phyloP scores from a whole-genome alignment of 2,888 invertebrate species.

The Hirtodrosophila duncani region DNA sequence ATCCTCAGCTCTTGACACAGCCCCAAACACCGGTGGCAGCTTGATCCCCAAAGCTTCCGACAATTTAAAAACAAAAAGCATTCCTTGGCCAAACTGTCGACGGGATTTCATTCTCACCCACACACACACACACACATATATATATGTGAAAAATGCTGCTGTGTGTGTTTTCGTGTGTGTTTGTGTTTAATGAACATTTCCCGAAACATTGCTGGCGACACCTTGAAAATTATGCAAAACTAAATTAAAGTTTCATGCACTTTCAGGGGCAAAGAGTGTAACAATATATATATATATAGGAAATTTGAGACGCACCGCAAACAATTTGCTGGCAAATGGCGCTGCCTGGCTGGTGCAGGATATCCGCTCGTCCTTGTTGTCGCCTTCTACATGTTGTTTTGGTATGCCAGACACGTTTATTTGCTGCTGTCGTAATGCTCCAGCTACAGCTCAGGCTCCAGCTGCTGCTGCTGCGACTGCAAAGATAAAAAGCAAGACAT shows the following conservation, averaged over 20 bases:
- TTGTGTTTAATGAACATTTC: constrained; percentile 19
- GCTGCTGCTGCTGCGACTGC: constrained; percentile 21
- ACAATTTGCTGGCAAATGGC: constrained; percentile 15
- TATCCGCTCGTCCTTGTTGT: constrained; percentile 2
- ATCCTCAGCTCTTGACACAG: not conserved
- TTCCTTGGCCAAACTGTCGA: not conserved
- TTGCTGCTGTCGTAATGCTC: constrained; percentile 26
- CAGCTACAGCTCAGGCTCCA: not conserved
- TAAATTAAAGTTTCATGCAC: constrained; percentile 44
- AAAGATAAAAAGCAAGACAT: constrained; percentile 48
- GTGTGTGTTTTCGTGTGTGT: constrained; percentile 10
- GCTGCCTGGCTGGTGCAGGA: constrained; percentile 5
- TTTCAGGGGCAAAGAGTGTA: not conserved
- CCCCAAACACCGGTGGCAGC: not conserved
- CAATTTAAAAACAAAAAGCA: not conserved
- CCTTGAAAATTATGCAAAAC: constrained; percentile 38
- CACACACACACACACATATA: no score
- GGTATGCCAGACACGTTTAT: constrained; percentile 54
- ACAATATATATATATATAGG: not conserved
- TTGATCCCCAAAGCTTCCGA: constrained; percentile 11
- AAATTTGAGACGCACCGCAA: constrained; percentile 35
- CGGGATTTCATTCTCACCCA: no score
- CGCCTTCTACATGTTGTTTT: constrained; percentile 29
- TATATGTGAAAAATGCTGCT: constrained; percentile 1
- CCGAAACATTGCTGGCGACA: constrained; percentile 34